Evolutionary conservation across 2,888 invertebrate genomes (phyloP), one percentile per base, ranked within the genome.

Genomic region (Brenthis ino): DNA sequence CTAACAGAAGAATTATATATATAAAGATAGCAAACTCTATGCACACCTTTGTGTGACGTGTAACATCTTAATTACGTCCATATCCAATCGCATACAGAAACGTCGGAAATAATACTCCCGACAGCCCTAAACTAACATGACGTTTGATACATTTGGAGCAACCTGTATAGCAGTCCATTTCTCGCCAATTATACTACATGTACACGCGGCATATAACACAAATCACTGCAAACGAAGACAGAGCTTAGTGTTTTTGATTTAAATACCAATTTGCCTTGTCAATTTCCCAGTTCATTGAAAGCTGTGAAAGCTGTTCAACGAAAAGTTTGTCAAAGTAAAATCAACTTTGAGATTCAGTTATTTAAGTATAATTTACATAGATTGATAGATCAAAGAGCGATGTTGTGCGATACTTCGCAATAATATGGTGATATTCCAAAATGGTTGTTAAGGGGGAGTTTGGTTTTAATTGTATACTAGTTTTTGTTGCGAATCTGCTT

Each of bases 101-200:
- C 65, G 69, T 67, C 69, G 71, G 71, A 70, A 69, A 64, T 66
- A 64, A 67, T 67, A 63, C 64, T 67, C 58, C 47, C 33, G 64
- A 72, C 65, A 76, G 73, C 74, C 70, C 68, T 68, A 72, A 64
- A 80, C 71, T 73, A 74, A 75, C 71, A 76, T 76, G 78, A 83
- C 84, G 84, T 84, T 67, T 72, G 73, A 70, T 67, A 71, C 72
- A 71, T 77, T 76, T 64, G 64, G 73, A 77, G 70, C 74, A 75
- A 72, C 74, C 87, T 87, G 87, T 88, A 80, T 82, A 83, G 82
- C 72, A 79, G 85, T 84, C 87, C 89, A 88, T 90, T 90, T 88
- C 88, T 83, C 88, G 86, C 85, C 90, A 91, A 91, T 91, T 91
- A 90, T 87, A 86, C 80, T 86, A 83, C 80, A 82, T 88, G 88